Base-by-base conservation (phyloP, 2,888 invertebrate species). In the Pristionchus maxplancki region DNA sequence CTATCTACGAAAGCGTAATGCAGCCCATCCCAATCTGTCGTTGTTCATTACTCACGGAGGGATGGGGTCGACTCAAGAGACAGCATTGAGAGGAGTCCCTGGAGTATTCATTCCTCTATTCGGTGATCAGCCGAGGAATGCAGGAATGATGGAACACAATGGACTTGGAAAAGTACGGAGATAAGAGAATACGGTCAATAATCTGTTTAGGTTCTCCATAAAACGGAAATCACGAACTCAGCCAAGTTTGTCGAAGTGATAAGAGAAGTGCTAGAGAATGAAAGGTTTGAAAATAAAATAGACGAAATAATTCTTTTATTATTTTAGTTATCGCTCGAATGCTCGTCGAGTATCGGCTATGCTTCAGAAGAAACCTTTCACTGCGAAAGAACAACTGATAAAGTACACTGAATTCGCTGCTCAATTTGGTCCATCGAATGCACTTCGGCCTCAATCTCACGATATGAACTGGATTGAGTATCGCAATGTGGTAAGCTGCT, bases 391-490 rank as follows among this genome's bases (percentile, higher is more conserved):
- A n/a, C 83, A 89, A 20, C 15, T 90, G 9, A 50, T 90, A 5
- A 87, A 78, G 71, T 85, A 90, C 83, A 87, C 89, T 1, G 90
- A 90, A 62, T 90, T 90, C 62, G 90, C 89, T 13, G 90, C 89
- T 24, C 82, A 85, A 88, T 90, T 85, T n/a, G 85, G 85, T 0
- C 85, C 85, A 24, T 85, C 85, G 85, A 40, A 48, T 13, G 85
- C 85, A 3, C 85, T 85, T 11, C 1, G 85, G 64, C 85, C 85
- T 4, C 50, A 40, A 37, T 85, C 85, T 3, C 62, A 58, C 11
- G 85, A 85, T 40, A 85, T 85, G 85, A 85, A 85, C 85, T 58
- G 48, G 40, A 64, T 85, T n/a, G 85, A 85, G 28, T 85, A 85
- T n/a, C 20, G 64, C 11, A 85, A 85, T 64, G 28, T 85, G 78